phyloP scores from a whole-genome alignment of 2,888 invertebrate species.

The Coleophora flavipennella region DNA sequence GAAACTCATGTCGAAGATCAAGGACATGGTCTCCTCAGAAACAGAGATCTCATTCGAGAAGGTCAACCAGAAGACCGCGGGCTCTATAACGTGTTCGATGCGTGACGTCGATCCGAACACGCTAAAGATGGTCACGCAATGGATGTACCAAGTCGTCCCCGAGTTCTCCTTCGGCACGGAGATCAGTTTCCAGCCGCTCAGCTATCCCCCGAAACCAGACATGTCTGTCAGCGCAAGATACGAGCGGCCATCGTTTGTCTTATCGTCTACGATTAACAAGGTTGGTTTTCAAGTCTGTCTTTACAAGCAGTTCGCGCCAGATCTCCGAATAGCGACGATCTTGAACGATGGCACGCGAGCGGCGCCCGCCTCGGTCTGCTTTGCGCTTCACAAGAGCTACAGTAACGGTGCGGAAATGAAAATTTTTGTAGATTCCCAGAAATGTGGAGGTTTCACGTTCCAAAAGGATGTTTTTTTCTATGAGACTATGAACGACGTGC shows the following conservation, averaged over 20 bases:
- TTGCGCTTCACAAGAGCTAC: conserved; percentile 51
- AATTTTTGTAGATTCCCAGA: conserved; percentile 56
- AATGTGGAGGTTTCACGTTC: conserved; percentile 56
- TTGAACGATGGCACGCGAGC: conserved; percentile 39
- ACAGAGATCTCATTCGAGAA: conserved; percentile 52
- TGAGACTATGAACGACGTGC: conserved; percentile 42
- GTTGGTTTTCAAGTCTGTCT: conserved; percentile 51
- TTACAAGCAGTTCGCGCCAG: conserved; percentile 47
- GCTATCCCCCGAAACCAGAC: conserved; percentile 35
- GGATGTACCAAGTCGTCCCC: conserved; percentile 46
- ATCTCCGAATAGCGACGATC: conserved; percentile 49
- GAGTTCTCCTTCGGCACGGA: conserved; percentile 50
- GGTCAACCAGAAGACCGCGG: conserved; percentile 35
- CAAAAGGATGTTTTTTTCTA: conserved; percentile 52
- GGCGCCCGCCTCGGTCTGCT: conserved; percentile 36
- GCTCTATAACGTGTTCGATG: conserved; percentile 40
- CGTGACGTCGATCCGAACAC: conserved; percentile 54
- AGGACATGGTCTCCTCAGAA: conserved; percentile 54
- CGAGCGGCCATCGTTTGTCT: conserved; percentile 33
- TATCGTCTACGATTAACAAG: conserved; percentile 49
- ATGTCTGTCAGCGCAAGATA: conserved; percentile 52
- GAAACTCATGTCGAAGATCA: conserved; percentile 51
- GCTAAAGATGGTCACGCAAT: conserved; percentile 45
- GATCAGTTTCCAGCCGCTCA: conserved; percentile 40
- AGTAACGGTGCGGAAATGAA: conserved; percentile 50